phyloP scores from a whole-genome alignment of 2,113 vertebrate genomes.

The Anhinga rufa region DNA sequence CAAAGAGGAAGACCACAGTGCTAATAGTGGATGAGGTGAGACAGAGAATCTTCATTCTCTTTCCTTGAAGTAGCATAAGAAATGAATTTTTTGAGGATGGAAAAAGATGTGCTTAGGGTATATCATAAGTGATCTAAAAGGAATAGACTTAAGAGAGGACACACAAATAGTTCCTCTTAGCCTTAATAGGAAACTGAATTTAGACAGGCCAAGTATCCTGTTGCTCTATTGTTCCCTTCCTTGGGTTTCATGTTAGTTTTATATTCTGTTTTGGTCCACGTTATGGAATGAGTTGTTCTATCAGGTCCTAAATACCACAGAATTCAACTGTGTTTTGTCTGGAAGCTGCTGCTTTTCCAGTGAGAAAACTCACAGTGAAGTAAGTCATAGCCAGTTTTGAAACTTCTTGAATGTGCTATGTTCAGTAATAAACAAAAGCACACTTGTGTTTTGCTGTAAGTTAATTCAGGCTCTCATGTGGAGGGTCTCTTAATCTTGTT shows the following conservation, averaged over 20 bases:
- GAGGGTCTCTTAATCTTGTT: not conserved
- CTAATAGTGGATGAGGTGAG: conserved; percentile 92
- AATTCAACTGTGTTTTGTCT: not conserved
- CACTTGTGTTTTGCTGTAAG: not conserved
- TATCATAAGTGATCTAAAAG: not conserved
- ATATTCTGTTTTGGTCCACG: not conserved
- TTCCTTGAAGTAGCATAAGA: not conserved
- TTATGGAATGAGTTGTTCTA: not conserved
- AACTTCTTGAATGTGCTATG: not conserved
- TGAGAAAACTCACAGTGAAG: not conserved
- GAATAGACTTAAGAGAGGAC: not conserved
- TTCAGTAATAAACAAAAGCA: not conserved
- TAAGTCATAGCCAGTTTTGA: not conserved
- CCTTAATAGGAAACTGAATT: not conserved
- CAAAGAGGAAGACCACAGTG: conserved; percentile 84
- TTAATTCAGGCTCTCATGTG: not conserved
- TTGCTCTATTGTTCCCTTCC: not conserved
- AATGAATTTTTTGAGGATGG: not conserved
- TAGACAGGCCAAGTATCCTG: not conserved
- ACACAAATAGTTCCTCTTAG: not conserved
- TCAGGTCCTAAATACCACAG: not conserved
- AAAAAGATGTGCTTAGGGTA: not conserved
- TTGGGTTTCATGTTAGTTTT: not conserved
- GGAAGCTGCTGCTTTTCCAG: not conserved
- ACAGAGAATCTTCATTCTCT: not conserved